Evolutionary conservation across 1,140 invertebrate genomes (phyloP), one percentile per base, ranked within the genome.

Genomic region (Thaumatotibia leucotreta): DNA sequence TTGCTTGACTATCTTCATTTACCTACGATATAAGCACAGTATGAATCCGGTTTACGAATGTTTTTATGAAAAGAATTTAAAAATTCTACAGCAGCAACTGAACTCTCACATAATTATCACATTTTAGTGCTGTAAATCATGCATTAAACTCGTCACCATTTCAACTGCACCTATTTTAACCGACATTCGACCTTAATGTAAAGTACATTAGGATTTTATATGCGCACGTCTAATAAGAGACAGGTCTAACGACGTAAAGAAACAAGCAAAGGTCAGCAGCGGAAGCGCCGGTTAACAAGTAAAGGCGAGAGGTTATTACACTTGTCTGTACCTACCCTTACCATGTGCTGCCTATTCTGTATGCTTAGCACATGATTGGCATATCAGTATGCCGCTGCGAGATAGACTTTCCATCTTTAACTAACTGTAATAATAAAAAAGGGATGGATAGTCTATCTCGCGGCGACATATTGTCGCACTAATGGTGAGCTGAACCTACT

Each of bases 231-330:
- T 45, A 45, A 20, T 45, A 45, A 20, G 39, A 45, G 14, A 20
- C 39, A 20, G 39, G 39, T 45, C 52, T 58, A 54, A 58, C 39
- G 39, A 49, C 27, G 29, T n/a, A 58, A 27, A 58, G 24, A 52
- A 52, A 50, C 49, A 54, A 23, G 50, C 50, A 68, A 64, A 71
- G 65, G 61, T 67, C 65, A 64, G 61, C 63, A 64, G 29, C 68
- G 74, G 74, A 73, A 75, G 71, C 52, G 64, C 63, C 65, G 69
- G 49, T 75, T 75, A 75, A 65, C 68, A 64, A 73, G 67, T 54
- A 27, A 68, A 70, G 67, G 61, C 50, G 45, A 65, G 58, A 72
- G 58, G 68, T 73, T 73, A 71, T 73, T 75, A 66, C 65, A 58
- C 52, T 58, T 58, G 52, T 27, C 52, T 27, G 52, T n/a, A n/a